These are phyloP conservation scores for Enteromius unitaeniatus DNA, from an alignment of 2,797 vertebrate genomes.

Conservation along the genomic window DNA sequence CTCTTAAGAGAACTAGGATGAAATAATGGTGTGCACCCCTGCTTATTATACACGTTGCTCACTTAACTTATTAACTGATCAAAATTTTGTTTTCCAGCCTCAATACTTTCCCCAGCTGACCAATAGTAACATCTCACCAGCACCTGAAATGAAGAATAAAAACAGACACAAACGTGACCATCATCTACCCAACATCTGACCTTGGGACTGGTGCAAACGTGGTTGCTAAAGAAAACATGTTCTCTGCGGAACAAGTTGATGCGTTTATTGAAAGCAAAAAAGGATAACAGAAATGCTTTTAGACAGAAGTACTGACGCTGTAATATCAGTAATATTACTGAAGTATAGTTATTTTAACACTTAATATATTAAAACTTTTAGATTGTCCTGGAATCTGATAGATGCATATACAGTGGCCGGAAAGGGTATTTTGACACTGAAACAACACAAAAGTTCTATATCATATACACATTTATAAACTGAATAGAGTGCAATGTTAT, in stretches of 20 bases:
- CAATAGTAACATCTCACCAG: conserved; percentile 81
- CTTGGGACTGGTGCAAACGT: background rate
- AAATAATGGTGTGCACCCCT: too few relatives aligned
- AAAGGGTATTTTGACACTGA: background rate
- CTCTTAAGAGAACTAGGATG: too few relatives aligned
- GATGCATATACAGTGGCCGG: background rate
- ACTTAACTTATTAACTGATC: background rate
- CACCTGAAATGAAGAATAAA: conserved; percentile 80
- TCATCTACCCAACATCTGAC: conserved; percentile 82
- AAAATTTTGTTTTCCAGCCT: conserved; percentile 62
- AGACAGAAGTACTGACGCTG: background rate
- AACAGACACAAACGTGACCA: conserved; percentile 79
- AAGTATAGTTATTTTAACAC: background rate
- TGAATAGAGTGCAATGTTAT: background rate
- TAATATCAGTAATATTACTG: background rate
- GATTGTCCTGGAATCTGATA: background rate
- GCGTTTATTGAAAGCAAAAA: background rate
- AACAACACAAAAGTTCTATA: background rate
- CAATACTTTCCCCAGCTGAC: conserved; percentile 82
- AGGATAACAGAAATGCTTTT: background rate
- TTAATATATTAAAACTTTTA: background rate
- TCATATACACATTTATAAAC: background rate
- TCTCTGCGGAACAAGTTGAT: background rate
- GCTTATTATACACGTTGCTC: too few relatives aligned
- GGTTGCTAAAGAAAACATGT: background rate